phyloP scores from a whole-genome alignment of 2,797 vertebrate genomes.

The Sebastes diaconus region DNA sequence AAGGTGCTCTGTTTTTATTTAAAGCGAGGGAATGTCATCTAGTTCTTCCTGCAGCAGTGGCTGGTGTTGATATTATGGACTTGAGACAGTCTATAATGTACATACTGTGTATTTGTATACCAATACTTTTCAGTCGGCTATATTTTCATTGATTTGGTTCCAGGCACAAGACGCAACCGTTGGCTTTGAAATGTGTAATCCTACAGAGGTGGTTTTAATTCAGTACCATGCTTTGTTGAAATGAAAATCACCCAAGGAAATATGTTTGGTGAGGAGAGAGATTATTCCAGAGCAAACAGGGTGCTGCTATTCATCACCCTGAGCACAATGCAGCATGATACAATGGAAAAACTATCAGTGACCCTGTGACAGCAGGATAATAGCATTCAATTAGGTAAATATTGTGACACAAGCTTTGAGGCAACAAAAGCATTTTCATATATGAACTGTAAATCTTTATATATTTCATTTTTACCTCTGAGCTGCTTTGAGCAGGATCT shows the following conservation, averaged over 20 bases:
- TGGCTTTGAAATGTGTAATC: constrained; percentile 14
- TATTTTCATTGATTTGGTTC: constrained; percentile 17
- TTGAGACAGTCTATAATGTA: constrained; percentile 2
- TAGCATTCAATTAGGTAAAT: constrained; percentile 18
- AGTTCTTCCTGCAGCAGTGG: background rate
- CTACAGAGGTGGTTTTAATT: constrained; percentile 19
- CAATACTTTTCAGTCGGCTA: constrained; percentile 4
- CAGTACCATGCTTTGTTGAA: constrained; percentile 13
- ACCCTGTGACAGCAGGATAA: constrained; percentile 35
- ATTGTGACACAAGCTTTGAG: constrained; percentile 5
- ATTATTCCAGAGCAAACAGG: constrained; percentile 39
- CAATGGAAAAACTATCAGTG: constrained; percentile 13
- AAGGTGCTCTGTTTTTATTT: background rate
- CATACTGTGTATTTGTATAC: background rate
- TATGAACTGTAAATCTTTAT: constrained; percentile 3
- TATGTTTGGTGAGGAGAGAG: constrained; percentile 16
- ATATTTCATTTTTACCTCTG: constrained; percentile 83
- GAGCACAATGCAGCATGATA: constrained; percentile 23
- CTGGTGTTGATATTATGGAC: background rate
- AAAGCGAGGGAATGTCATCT: background rate
- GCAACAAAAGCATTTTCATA: constrained; percentile 14
- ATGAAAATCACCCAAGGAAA: constrained; percentile 36
- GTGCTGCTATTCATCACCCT: constrained; percentile 32
- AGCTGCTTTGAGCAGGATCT: constrained; percentile 85
- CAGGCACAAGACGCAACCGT: background rate